These are phyloP conservation scores for Platynereis dumerilii DNA, from an alignment of 2,888 invertebrate species.

Conservation along the genomic window DNA sequence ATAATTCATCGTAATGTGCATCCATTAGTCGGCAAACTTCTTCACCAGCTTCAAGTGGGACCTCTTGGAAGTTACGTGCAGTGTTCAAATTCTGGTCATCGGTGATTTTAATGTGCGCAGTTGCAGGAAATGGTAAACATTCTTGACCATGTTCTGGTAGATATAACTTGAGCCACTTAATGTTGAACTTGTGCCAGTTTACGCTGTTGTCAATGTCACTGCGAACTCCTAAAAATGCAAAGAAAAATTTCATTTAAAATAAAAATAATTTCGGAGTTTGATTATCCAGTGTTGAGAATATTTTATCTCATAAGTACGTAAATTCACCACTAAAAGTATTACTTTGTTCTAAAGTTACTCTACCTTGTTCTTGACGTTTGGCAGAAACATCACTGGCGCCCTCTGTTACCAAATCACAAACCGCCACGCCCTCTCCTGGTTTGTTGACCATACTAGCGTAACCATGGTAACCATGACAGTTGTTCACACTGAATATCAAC, in stretches of 20 bases:
- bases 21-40: slow-evolving; percentile 43
- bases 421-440: slow-evolving; percentile 25
- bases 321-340: too few relatives aligned
- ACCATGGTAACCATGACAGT: slow-evolving; percentile 58
- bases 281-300: too few relatives aligned
- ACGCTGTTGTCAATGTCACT: too few relatives aligned
- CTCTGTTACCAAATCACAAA: neutral
- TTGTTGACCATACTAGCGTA: slow-evolving; percentile 43
- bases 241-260: too few relatives aligned
- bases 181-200: slow-evolving; percentile 45
- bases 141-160: slow-evolving; percentile 45
- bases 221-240: too few relatives aligned
- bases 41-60: slow-evolving; percentile 39
- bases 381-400: neutral
- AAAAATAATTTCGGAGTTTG: too few relatives aligned
- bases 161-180: slow-evolving; percentile 44
- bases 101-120: slow-evolving; percentile 34
- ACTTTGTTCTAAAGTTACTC: too few relatives aligned
- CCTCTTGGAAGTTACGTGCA: slow-evolving; percentile 50
- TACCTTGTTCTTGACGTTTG: too few relatives aligned
- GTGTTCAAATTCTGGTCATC: slow-evolving; percentile 45
- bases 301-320: too few relatives aligned
- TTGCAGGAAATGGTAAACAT: slow-evolving; percentile 44
- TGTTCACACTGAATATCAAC: slow-evolving; percentile 53
- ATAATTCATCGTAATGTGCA: slow-evolving; percentile 33